These are phyloP conservation scores for Vanessa atalanta DNA, from an alignment of 1,140 invertebrate genomes.

Conservation along the genomic window DNA sequence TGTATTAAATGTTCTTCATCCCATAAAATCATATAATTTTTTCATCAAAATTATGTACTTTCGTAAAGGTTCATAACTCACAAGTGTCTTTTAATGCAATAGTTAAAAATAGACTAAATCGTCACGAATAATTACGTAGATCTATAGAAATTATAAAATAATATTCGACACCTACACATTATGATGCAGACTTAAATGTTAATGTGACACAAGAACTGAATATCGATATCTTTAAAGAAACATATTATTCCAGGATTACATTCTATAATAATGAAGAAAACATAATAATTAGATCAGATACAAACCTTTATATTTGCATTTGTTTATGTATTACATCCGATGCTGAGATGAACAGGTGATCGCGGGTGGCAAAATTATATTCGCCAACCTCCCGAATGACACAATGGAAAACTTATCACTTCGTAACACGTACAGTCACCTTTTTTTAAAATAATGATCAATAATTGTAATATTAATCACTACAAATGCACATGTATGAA, in stretches of 20 bases:
- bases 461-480: conserved; percentile 43
- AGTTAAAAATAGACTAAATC: conserved; percentile 42
- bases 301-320: conserved; percentile 75
- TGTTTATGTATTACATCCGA: conserved; percentile 51
- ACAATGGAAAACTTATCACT: conserved; percentile 54
- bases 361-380: conserved; percentile 49
- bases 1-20: not conserved
- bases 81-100: conserved; percentile 12
- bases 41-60: not conserved
- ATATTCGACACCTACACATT: conserved; percentile 62
- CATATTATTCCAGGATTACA: conserved; percentile 44
- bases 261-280: conserved; percentile 25
- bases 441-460: conserved; percentile 38
- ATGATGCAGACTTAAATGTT: conserved; percentile 55
- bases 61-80: not conserved
- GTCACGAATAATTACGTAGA: conserved; percentile 42
- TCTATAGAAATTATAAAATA: conserved; percentile 46
- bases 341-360: conserved; percentile 41
- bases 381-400: conserved; percentile 46
- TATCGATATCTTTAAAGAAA: conserved; percentile 40
- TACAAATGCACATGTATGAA: conserved; percentile 63
- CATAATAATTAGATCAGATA: conserved; percentile 29
- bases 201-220: conserved; percentile 45
- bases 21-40: not conserved
- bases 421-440: conserved; percentile 41